These are phyloP conservation scores for Anastrepha ludens DNA, from an alignment of 1,140 invertebrate genomes.

Conservation along the genomic window DNA sequence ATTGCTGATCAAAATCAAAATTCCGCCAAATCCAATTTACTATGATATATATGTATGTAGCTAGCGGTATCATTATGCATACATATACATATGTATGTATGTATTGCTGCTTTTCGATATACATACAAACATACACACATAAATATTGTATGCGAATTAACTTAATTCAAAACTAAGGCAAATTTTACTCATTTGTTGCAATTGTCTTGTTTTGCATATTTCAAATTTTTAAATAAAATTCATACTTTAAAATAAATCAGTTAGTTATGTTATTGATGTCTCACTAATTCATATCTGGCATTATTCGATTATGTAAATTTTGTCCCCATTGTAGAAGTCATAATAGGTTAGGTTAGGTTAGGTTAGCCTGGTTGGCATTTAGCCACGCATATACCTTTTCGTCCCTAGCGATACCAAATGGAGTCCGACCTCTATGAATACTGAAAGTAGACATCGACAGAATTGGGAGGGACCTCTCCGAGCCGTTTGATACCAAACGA, in stretches of 20 bases:
- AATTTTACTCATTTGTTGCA: constrained; percentile 35
- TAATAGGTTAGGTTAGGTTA: no score
- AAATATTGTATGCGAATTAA: background rate
- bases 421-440: no score
- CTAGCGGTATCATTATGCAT: background rate
- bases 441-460: no score
- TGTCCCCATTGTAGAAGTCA: no score
- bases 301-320: background rate
- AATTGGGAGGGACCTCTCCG: no score
- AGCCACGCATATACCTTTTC: no score
- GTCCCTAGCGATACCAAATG: no score
- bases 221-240: constrained; percentile 44
- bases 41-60: background rate
- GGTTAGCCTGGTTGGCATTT: no score
- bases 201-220: constrained; percentile 37
- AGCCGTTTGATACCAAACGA: no score
- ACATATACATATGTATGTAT: background rate
- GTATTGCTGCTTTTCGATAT: background rate
- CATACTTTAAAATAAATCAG: constrained; percentile 21
- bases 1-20: background rate
- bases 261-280: background rate
- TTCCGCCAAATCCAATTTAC: background rate
- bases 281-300: background rate
- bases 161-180: background rate
- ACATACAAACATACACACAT: background rate